Evolutionary conservation across 64 coral and sea anemone genomes (phyloP).

Genomic region (Dendrophyllia cribrosa): DNA sequence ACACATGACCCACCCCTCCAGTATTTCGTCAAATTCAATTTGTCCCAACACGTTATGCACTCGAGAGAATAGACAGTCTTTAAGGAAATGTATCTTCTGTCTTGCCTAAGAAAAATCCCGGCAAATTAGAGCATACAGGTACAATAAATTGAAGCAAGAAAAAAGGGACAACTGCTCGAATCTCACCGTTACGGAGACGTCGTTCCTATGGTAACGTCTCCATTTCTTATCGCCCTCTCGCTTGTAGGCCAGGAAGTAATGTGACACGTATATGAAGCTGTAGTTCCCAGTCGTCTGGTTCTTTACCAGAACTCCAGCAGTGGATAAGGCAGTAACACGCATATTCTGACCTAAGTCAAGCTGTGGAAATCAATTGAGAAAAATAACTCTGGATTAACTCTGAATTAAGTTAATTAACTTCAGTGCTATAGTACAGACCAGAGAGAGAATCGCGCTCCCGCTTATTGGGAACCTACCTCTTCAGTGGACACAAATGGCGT

Average conservation of each 20-base stretch:
- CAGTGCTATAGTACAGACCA: too few relatives aligned
- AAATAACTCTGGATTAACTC: background rate
- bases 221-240: slow-evolving; percentile 68
- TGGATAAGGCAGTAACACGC: slow-evolving; percentile 70
- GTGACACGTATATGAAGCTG: slow-evolving; percentile 67
- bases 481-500: background rate
- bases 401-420: background rate
- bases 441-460: too few relatives aligned
- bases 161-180: background rate
- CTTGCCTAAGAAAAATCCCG: too few relatives aligned
- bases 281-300: slow-evolving; percentile 43
- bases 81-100: too few relatives aligned
- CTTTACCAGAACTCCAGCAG: slow-evolving; percentile 70
- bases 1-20: too few relatives aligned
- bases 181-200: slow-evolving; percentile 83
- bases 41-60: too few relatives aligned
- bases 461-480: too few relatives aligned
- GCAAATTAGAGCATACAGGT: background rate
- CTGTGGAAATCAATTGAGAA: slow-evolving; percentile 14
- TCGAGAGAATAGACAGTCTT: too few relatives aligned
- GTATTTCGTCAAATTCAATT: too few relatives aligned
- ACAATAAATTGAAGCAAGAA: background rate
- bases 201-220: slow-evolving; percentile 77
- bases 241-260: slow-evolving; percentile 82
- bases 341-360: slow-evolving; percentile 85